These are phyloP conservation scores for Idaea biselata DNA, from an alignment of 2,888 invertebrate genomes.

Conservation along the genomic window DNA sequence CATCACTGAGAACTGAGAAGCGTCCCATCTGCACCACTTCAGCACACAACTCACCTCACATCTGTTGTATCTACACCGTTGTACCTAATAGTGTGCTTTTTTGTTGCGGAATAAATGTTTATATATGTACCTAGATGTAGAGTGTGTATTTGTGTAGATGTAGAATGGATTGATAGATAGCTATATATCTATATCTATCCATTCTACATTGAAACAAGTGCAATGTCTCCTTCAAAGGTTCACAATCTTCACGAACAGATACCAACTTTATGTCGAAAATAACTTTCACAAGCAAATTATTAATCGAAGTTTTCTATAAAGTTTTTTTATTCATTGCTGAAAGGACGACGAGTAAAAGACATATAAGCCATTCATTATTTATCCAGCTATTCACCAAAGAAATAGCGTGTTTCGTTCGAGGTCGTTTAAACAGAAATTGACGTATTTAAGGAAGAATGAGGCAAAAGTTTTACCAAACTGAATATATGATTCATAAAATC, in stretches of 20 bases:
- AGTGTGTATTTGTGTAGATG: too few relatives aligned
- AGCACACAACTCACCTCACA: too few relatives aligned
- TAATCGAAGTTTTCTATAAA: constrained; percentile 8
- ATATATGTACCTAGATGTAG: too few relatives aligned
- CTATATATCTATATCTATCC: too few relatives aligned
- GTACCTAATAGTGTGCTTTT: too few relatives aligned
- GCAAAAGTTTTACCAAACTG: constrained; percentile 23
- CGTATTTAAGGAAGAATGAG: constrained; percentile 25
- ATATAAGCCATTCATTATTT: constrained; percentile 28
- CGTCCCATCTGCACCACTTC: too few relatives aligned
- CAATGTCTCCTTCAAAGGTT: background rate
- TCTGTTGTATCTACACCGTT: too few relatives aligned
- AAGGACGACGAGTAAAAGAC: constrained; percentile 18
- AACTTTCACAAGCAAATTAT: background rate
- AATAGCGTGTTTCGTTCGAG: constrained; percentile 29
- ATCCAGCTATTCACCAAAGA: constrained; percentile 25
- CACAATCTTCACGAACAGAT: background rate
- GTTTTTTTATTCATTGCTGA: constrained; percentile 11
- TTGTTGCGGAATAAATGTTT: too few relatives aligned
- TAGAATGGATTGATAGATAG: too few relatives aligned
- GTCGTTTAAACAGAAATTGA: constrained; percentile 34
- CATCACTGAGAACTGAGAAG: too few relatives aligned
- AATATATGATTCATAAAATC: constrained; percentile 17
- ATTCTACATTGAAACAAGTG: too few relatives aligned
- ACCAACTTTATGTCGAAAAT: background rate